Percentiles rank a stretch among this genome's conserved stretches.
Conservation (phyloP, 2,888 invertebrate genomes). For the Gastrophysa polygoni region DNA sequence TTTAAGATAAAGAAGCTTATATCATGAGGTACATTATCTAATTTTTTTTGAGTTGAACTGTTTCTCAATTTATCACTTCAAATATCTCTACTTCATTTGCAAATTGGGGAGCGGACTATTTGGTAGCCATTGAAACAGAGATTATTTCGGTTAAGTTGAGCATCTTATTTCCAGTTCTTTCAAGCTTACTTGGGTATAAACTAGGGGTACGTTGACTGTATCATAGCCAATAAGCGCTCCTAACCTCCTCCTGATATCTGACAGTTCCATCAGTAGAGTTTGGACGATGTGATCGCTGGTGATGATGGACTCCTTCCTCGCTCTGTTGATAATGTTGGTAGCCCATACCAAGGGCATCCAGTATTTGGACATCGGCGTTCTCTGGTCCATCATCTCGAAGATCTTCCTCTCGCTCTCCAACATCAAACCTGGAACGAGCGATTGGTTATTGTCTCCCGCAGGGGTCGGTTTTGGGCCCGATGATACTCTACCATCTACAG, state of each 20-base stretch:
- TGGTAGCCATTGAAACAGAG: no score
- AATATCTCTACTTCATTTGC: no score
- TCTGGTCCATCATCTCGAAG: slow-evolving; percentile 87
- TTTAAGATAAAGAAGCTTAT: no score
- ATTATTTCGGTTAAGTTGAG: no score
- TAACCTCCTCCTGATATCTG: slow-evolving; percentile 82
- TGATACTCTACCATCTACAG: no score
- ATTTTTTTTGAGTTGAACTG: no score
- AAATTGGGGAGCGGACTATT: no score
- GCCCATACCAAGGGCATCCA: slow-evolving; percentile 96
- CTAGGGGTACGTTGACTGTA: slow-evolving; percentile 89
- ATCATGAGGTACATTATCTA: no score
- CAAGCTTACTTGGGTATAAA: slow-evolving; percentile 82
- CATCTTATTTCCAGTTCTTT: no score
- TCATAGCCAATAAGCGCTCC: slow-evolving; percentile 89
- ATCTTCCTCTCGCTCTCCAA: slow-evolving; percentile 90
- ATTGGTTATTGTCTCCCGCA: no score
- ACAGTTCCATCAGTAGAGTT: slow-evolving; percentile 86
- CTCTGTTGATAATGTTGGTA: slow-evolving; percentile 87
- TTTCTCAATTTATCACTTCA: no score
- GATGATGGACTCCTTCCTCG: slow-evolving; percentile 83
- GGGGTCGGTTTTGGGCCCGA: no score
- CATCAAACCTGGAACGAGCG: slow-evolving; percentile 73
- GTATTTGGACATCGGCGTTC: slow-evolving; percentile 89
- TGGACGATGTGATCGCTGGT: slow-evolving; percentile 91